Evolutionary conservation across 2,888 invertebrate genomes (phyloP).

Genomic region (Lithophane semibrunnea): DNA sequence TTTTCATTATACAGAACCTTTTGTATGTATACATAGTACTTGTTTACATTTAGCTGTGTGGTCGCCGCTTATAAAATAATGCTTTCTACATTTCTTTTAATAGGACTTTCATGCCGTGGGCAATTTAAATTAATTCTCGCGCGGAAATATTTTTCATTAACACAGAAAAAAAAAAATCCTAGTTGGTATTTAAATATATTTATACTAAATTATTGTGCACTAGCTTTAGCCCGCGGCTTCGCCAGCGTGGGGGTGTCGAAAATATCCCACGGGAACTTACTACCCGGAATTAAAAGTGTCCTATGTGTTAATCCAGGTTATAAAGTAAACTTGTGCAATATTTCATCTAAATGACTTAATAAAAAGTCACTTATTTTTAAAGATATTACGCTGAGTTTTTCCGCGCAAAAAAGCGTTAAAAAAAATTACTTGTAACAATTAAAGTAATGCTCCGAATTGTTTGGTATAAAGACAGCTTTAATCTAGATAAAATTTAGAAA

Average conservation of each 20-base stretch:
- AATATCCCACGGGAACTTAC: not conserved
- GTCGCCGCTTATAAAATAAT: constrained; percentile 15
- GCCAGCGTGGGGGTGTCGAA: not conserved
- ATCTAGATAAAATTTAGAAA: not conserved
- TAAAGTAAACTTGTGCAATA: not conserved
- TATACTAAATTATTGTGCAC: not conserved
- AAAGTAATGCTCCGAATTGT: not conserved
- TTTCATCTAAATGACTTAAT: not conserved
- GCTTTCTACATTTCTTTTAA: constrained; percentile 26
- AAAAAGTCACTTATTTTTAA: not conserved
- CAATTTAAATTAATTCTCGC: constrained; percentile 30
- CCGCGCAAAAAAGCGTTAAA: not conserved
- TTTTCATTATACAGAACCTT: constrained; percentile 28
- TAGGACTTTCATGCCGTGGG: not conserved
- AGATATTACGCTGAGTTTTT: not conserved
- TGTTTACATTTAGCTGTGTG: constrained; percentile 33
- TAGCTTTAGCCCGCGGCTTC: not conserved
- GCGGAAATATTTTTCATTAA: not conserved
- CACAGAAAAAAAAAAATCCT: no score
- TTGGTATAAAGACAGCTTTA: not conserved
- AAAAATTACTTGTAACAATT: not conserved
- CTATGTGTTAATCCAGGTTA: not conserved
- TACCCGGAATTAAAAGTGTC: not conserved
- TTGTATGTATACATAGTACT: constrained; percentile 15
- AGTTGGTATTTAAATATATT: not conserved